These are phyloP conservation scores for Dromaius novaehollandiae DNA, from an alignment of 2,113 vertebrate genomes.

Conservation along the genomic window DNA sequence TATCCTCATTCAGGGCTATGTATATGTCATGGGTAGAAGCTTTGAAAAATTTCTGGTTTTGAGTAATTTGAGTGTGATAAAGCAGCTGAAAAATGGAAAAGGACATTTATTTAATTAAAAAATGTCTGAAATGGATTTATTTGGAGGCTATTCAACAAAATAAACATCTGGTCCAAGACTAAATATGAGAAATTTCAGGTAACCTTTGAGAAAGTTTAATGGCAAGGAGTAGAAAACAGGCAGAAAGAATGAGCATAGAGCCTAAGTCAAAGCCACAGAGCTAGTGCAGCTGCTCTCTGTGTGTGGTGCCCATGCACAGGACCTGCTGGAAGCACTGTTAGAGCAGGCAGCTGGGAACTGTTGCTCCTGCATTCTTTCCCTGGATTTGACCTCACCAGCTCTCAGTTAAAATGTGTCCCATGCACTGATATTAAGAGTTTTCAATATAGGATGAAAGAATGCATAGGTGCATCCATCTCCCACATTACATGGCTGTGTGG, in stretches of 20 bases:
- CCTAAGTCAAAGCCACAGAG: background rate
- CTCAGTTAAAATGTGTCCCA: background rate
- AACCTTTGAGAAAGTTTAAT: background rate
- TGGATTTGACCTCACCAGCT: background rate
- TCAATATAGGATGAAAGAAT: background rate
- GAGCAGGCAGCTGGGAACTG: background rate
- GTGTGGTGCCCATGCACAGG: background rate
- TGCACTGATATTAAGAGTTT: background rate
- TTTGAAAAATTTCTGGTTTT: background rate
- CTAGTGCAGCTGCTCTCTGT: background rate
- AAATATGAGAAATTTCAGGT: background rate
- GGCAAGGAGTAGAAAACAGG: background rate
- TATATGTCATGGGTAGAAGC: background rate
- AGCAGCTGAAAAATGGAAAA: background rate
- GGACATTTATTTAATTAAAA: background rate
- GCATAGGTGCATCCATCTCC: background rate
- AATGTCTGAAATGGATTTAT: background rate
- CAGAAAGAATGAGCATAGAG: background rate
- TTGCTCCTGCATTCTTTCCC: background rate
- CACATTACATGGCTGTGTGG: background rate
- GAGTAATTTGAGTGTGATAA: background rate
- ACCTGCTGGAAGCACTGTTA: background rate
- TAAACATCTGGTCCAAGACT: background rate
- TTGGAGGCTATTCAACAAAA: constrained; percentile 10
- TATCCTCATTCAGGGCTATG: background rate